A percentile compares a stretch with the other conserved stretches of the same genome.
phyloP scores from a whole-genome alignment of 2,888 invertebrate species.

The Phortica magna region DNA sequence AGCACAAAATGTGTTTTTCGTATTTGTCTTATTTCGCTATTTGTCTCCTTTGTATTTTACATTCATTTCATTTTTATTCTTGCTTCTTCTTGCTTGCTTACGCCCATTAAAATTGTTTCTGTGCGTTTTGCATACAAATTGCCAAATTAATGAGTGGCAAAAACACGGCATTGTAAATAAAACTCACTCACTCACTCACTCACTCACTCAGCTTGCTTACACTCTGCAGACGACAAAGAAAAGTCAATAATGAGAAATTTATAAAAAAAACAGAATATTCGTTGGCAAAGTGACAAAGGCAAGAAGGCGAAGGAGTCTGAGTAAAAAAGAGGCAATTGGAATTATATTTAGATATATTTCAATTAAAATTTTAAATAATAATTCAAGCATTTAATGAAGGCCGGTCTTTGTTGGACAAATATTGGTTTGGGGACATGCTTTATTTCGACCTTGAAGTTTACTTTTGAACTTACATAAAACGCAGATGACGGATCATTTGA shows the following conservation, averaged over 20 bases:
- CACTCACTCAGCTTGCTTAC: neutral
- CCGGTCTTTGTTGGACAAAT: neutral
- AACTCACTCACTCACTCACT: neutral
- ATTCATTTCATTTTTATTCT: neutral
- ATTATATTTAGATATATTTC: constrained; percentile 27
- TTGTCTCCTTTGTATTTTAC: neutral
- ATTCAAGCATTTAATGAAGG: neutral
- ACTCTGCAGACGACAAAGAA: neutral
- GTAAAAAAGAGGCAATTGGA: neutral
- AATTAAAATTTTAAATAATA: constrained; percentile 31
- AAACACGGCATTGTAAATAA: constrained; percentile 53
- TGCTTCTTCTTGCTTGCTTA: neutral
- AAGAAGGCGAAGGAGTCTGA: neutral
- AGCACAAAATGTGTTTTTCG: constrained; percentile 57
- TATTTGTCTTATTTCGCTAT: constrained; percentile 6
- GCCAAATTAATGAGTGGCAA: constrained; percentile 69
- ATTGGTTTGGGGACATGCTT: neutral
- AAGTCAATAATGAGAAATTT: constrained; percentile 24
- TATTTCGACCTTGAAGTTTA: neutral
- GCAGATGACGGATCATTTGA: too few relatives aligned
- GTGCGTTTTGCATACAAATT: constrained; percentile 72
- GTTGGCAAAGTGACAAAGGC: neutral
- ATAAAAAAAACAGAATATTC: neutral
- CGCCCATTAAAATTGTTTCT: constrained; percentile 42
- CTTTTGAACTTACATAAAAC: too few relatives aligned